Conservation (phyloP, 2,888 invertebrate genomes). For the Exocentrus adspersus region DNA sequence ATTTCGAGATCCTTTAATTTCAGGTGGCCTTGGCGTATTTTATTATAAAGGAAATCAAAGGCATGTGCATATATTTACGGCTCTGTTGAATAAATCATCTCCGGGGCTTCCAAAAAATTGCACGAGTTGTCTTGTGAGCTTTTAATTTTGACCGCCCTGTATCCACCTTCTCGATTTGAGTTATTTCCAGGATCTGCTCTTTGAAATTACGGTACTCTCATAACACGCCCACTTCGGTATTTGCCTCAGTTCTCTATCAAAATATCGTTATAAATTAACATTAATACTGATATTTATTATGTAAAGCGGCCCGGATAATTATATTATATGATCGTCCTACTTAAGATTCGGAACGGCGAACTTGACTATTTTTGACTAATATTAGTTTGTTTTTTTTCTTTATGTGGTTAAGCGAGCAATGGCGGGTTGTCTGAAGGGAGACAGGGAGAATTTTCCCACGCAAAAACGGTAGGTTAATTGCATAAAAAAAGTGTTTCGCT, state of each 20-base stretch:
- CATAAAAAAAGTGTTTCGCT: too few relatives aligned
- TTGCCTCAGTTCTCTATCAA: background rate
- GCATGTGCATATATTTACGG: too few relatives aligned
- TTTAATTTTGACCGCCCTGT: too few relatives aligned
- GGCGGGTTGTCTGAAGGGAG: background rate
- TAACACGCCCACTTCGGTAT: conserved; percentile 4
- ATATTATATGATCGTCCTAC: conserved; percentile 4
- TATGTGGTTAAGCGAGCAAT: background rate
- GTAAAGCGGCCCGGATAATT: background rate
- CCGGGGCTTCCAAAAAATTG: too few relatives aligned
- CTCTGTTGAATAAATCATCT: too few relatives aligned
- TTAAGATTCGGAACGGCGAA: background rate
- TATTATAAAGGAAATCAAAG: background rate
- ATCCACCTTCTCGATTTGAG: too few relatives aligned
- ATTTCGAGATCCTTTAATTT: background rate
- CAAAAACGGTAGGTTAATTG: too few relatives aligned
- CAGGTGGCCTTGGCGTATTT: background rate
- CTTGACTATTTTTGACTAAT: background rate
- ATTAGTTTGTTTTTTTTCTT: background rate
- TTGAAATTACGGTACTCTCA: background rate
- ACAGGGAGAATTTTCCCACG: too few relatives aligned
- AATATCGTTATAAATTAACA: conserved; percentile 7
- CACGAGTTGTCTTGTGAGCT: too few relatives aligned
- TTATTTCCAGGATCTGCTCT: background rate
- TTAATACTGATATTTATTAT: conserved; percentile 7